A percentile compares a stretch with the other conserved stretches of the same genome.
phyloP scores from a whole-genome alignment of 2,113 vertebrate species.

The Phalacrocorax brasilianus region DNA sequence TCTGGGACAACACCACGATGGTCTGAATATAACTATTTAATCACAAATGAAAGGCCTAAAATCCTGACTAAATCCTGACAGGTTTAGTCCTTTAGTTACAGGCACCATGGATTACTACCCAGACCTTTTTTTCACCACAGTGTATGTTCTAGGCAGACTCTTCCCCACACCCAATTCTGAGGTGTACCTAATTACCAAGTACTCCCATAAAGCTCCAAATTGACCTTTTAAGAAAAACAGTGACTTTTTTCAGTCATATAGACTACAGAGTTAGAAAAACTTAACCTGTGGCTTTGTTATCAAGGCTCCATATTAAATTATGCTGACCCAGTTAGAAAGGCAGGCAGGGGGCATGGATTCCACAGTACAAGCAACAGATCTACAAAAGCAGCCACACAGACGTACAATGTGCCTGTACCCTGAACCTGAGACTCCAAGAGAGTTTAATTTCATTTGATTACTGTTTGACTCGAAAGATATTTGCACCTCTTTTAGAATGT shows the following conservation, averaged over 20 bases:
- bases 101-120: neutral
- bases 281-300: neutral
- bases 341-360: neutral
- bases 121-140: accelerated
- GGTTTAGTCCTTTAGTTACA: neutral
- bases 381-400: neutral
- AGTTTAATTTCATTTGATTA: neutral
- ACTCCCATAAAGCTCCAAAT: neutral
- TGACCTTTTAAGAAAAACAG: neutral
- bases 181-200: neutral
- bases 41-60: neutral
- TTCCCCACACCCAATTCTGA: neutral
- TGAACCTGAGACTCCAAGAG: neutral
- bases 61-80: neutral
- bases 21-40: neutral
- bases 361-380: neutral
- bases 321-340: conserved; percentile 15
- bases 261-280: neutral
- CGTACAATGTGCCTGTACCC: neutral
- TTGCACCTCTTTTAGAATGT: neutral
- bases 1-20: neutral
- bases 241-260: neutral
- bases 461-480: neutral
- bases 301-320: neutral
- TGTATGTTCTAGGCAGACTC: neutral